Conservation (phyloP, 1,140 invertebrate genomes). For the Drosophila tropicalis region DNA sequence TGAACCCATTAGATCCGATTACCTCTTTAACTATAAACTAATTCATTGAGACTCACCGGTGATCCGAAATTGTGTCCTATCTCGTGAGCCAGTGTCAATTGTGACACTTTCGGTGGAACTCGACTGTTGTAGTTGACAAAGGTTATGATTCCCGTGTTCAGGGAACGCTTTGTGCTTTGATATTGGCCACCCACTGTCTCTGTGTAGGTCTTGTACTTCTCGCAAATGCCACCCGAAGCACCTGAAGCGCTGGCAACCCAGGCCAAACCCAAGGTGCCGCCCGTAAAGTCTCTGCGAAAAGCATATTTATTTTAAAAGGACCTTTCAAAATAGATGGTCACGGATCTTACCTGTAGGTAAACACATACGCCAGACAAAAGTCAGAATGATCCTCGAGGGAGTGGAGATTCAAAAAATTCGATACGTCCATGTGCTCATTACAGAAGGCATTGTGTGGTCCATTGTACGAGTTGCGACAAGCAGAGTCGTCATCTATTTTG, state of each 20-base stretch:
- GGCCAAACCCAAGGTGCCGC: constrained; percentile 96
- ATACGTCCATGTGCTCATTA: constrained; percentile 98
- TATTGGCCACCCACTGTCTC: constrained; percentile 97
- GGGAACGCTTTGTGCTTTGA: constrained; percentile 95
- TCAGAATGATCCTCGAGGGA: constrained; percentile 98
- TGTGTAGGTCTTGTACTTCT: constrained; percentile 98
- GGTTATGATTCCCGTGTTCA: constrained; percentile 99
- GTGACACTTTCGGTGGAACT: constrained; percentile 98
- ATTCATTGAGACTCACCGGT: constrained; percentile 87
- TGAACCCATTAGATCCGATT: not conserved
- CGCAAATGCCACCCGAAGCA: constrained; percentile 99
- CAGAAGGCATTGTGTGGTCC: constrained; percentile 96
- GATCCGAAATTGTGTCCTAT: constrained; percentile 99
- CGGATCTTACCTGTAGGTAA: constrained; percentile 90
- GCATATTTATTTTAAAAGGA: not conserved
- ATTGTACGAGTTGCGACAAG: constrained; percentile 87
- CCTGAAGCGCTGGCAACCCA: constrained; percentile 99
- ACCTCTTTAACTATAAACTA: not conserved
- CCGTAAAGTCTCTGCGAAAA: constrained; percentile 92
- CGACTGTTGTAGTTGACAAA: constrained; percentile 99
- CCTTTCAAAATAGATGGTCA: too few species aligned
- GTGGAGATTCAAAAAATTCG: constrained; percentile 99
- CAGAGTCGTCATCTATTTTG: constrained; percentile 94
- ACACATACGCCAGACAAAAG: constrained; percentile 99
- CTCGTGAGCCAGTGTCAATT: constrained; percentile 98